Percentiles rank a stretch among this genome's conserved stretches.
Evolutionary conservation across 1,140 invertebrate genomes (phyloP).

Genomic region (Acyrthosiphon pisum): DNA sequence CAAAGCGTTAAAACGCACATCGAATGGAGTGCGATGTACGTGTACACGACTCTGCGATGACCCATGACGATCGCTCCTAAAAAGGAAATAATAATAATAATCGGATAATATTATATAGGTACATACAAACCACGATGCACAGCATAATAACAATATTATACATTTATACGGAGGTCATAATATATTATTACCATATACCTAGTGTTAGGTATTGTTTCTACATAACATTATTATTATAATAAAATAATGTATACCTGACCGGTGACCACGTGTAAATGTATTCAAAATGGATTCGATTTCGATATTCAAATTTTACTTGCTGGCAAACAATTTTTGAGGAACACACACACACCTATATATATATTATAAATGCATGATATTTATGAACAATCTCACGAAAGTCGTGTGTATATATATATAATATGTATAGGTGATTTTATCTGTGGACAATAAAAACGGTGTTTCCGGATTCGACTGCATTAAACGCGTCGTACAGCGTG

Average conservation of each 20-base stretch:
- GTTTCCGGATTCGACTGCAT: conserved; percentile 4
- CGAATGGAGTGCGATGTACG: neutral
- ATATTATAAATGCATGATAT: neutral
- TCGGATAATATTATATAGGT: neutral
- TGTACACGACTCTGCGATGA: neutral
- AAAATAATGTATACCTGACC: neutral
- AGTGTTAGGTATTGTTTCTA: neutral
- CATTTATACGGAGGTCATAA: neutral
- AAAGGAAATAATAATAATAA: conserved; percentile 22
- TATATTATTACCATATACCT: neutral
- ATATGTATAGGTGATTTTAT: neutral
- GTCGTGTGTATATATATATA: neutral
- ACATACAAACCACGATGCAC: neutral
- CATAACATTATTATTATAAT: neutral
- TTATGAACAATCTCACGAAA: neutral
- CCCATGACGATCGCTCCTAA: neutral
- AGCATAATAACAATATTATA: neutral
- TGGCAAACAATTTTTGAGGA: neutral
- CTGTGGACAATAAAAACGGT: conserved; percentile 23
- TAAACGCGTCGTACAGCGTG: neutral
- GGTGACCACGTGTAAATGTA: neutral
- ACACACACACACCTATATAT: neutral
- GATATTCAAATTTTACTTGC: neutral
- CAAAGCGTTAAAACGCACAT: neutral
- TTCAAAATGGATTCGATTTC: conserved; percentile 19